Evolutionary conservation across 2,113 vertebrate genomes (phyloP), one percentile per base, ranked within the genome.

Genomic region (Egretta garzetta): DNA sequence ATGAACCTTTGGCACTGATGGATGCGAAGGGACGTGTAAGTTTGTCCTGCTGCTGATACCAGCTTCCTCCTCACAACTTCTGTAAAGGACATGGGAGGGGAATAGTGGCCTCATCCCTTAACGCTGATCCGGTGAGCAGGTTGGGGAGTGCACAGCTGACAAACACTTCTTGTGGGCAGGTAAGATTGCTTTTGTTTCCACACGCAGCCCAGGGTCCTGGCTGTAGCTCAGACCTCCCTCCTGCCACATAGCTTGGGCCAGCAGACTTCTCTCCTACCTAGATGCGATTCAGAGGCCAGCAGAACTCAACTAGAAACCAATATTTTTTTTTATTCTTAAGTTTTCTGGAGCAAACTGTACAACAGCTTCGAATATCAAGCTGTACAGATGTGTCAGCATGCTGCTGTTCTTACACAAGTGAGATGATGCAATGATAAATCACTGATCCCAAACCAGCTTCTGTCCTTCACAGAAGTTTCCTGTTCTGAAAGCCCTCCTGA

Each of bases 171-270:
- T 37, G 63, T 80, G 55, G 66, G 50, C 3, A 41, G 53, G 50
- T 41, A 66, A 52, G 45, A 70, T 16, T n/a, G 58, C 59, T 83
- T 87, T 83, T 72, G 39, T 86, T 90, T 90, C 71, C 58, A 77
- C 26, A 56, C 0, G 0, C 8, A 86, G 67, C 41, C 58, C 32
- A n/a, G 85, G 53, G 79, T 70, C 59, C 75, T 94, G 92, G 86
- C 84, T 91, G 87, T 84, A 75, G 52, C 81, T 43, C 87, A 96
- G 89, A 93, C 77, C 76, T 82, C 76, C 68, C 35, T 87, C 27
- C 45, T n/a, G 80, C 19, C 37, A 56, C 66, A 79, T 14, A 76
- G 72, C 43, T 35, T n/a, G 53, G 86, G 60, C 45, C 72, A 68
- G 41, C 33, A 59, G 32, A 43, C 28, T 45, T 74, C 39, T 87